These are phyloP conservation scores for Allolobophora icterica DNA, from an alignment of 2,888 invertebrate species.

Conservation along the genomic window DNA sequence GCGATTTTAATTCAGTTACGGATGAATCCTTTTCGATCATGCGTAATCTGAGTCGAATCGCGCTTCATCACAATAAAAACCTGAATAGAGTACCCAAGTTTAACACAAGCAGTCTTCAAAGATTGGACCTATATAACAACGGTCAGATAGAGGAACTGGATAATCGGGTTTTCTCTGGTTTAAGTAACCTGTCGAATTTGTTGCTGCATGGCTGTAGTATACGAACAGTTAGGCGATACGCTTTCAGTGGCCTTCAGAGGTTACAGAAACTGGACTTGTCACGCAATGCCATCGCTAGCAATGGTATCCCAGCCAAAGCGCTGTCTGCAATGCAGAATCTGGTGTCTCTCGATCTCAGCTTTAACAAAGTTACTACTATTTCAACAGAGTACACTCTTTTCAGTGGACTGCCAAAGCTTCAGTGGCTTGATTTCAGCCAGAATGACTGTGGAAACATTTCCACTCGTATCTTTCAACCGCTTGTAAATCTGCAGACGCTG, in stretches of 20 bases:
- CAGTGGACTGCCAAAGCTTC: not conserved
- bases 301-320: not conserved
- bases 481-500: not conserved
- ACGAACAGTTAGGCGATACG: not conserved
- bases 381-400: not conserved
- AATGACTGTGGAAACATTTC: not conserved
- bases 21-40: not conserved
- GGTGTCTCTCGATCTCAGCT: constrained; percentile 19
- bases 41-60: not conserved
- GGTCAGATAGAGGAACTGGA: not conserved
- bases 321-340: not conserved
- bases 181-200: not conserved
- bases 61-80: not conserved
- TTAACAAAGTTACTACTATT: not conserved
- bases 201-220: not conserved
- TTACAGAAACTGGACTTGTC: not conserved
- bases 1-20: not conserved
- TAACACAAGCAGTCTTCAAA: not conserved
- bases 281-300: not conserved
- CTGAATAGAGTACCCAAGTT: not conserved
- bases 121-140: not conserved
- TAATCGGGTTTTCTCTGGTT: not conserved
- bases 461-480: constrained; percentile 9
- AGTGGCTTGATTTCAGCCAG: constrained; percentile 8
- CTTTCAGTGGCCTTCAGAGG: not conserved